Conservation (phyloP, 2,113 vertebrate species). For the Dendrocopos noguchii region DNA sequence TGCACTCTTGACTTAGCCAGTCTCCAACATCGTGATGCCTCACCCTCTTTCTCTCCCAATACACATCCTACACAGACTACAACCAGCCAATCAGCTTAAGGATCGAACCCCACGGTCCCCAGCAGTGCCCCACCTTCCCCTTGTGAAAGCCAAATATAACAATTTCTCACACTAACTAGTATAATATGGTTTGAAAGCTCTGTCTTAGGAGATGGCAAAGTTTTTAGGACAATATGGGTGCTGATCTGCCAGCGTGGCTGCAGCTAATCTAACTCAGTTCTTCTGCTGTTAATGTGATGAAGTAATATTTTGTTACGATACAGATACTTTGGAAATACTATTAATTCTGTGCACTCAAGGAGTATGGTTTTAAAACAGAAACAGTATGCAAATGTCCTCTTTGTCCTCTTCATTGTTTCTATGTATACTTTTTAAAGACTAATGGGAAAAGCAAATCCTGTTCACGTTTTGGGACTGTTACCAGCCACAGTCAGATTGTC, state of each 20-base stretch:
- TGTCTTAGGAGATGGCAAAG: not conserved
- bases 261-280: not conserved
- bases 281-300: not conserved
- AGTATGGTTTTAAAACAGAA: not conserved
- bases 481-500: not conserved
- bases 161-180: too few relatives aligned
- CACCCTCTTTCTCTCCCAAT: too few relatives aligned
- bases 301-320: not conserved
- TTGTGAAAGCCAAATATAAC: too few relatives aligned
- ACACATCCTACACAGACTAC: too few relatives aligned
- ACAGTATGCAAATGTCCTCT: not conserved
- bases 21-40: too few relatives aligned
- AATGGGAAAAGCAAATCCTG: not conserved
- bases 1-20: too few relatives aligned
- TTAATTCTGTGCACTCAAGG: not conserved
- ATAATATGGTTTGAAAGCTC: not conserved
- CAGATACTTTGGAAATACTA: not conserved
- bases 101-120: too few relatives aligned
- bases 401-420: not conserved
- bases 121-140: too few relatives aligned
- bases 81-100: too few relatives aligned
- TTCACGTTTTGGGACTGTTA: not conserved
- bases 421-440: not conserved
- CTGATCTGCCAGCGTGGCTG: not conserved
- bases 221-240: accelerated